Evolutionary conservation across 2,113 vertebrate species (phyloP), one percentile per base, ranked within the genome.

Genomic region (Prochilodus magdalenae): DNA sequence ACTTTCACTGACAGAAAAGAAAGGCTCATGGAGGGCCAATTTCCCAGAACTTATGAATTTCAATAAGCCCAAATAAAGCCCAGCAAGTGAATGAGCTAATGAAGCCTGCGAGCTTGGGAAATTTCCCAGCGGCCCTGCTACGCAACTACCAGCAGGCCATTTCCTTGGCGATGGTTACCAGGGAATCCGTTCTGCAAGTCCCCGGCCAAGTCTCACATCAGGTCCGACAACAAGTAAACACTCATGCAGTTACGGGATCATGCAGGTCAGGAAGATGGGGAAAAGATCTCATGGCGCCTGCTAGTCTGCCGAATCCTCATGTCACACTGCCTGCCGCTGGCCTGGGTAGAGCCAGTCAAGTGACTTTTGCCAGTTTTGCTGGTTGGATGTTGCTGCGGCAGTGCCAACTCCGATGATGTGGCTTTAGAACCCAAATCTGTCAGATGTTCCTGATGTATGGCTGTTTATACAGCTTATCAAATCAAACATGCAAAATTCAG

Each of bases 91-190:
- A 65, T 77, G 81, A 83, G 33, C 73, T 76, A 77, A 73, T 75
- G 62, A 76, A 80, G 40, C 77, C 74, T 83, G 75, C 66, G 72
- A 83, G 84, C 81, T 83, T 55, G 49, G 53, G 77, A 83, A 76
- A 76, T 79, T 80, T 80, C 84, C 84, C 84, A 80, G 81, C 70
- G 73, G 84, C 49, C 76, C 77, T 59, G 80, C 63, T 72, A 29
- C 53, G 60, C 78, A 67, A 67, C 73, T 79, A 79, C 70, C 81
- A 73, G 67, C 84, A 80, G 81, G 72, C 44, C 74, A 83, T 86
- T 83, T 80, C 84, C 84, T 83, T 83, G 84, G 84, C 26, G 75
- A 86, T 76, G 81, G 84, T 86, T 86, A 83, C 84, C 77, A 83
- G 77, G 84, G 81, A 83, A 62, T 75, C 75, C 29, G 33, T 75